Evolutionary conservation across 1,140 invertebrate species (phyloP), one percentile per base, ranked within the genome.

Genomic region (Metopolophium dirhodum): DNA sequence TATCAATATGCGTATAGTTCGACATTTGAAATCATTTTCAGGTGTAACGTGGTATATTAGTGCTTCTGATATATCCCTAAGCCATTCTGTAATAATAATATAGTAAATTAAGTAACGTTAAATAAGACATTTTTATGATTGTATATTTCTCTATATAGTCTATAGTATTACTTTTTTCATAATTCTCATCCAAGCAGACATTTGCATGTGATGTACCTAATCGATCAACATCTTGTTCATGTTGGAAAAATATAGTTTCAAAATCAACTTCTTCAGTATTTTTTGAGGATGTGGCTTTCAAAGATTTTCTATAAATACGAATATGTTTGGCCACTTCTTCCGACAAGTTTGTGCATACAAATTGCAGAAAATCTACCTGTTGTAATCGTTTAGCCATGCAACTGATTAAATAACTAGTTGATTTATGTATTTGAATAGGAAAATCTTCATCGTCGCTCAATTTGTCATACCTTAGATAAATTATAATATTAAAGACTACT

Each of bases 21-120:
- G 96, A 95, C 98, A 98, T 94, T 97, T 96, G 95, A 98, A 99
- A 95, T 98, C 98, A 94, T 97, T 97, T 94, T 97, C 97, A 88
- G 98, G 98, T 93, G 98, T 95, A 85, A 99, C 95, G 91, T 99
- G 96, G 95, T 98, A 99, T 92, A 99, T 95, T 37, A 99, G 95
- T 45, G 98, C 97, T 95, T 99, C 98, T 41, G 97, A 96, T 93
- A 99, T 95, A 95, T 99, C 97, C 94, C 96, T 96, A 8, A 99
- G 95, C 95, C 98, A 98, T 94, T 97, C 98, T 98, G 95, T 93
- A 96, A 96, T 94, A 94, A 94, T 92, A 88, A 83, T 77, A 94
- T 91, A 93, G 57, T 51, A 94, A 37, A 45, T 94, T 45, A 26
- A 35, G 30, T 51, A 88, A 91, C 30, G 30, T 57, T 83, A 37